phyloP scores from a whole-genome alignment of 2,113 vertebrate genomes.

The Marmota flaviventris region DNA sequence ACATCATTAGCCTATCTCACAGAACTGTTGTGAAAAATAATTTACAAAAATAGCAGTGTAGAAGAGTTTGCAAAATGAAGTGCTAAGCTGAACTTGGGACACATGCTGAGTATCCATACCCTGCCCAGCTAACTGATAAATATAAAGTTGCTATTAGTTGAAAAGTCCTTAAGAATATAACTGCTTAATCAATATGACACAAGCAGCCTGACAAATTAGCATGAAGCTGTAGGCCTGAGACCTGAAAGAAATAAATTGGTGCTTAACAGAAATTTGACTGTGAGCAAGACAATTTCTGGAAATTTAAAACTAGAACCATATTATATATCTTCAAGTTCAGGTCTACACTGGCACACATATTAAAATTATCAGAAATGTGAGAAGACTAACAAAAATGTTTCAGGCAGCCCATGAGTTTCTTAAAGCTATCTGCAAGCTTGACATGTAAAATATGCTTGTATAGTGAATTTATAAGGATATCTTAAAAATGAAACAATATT shows the following conservation, averaged over 20 bases:
- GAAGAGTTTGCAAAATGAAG: slow-evolving; percentile 73
- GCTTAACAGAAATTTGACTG: slow-evolving; percentile 67
- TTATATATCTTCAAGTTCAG: background rate
- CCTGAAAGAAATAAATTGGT: slow-evolving; percentile 73
- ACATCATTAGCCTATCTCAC: slow-evolving; percentile 37
- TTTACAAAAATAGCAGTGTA: slow-evolving; percentile 66
- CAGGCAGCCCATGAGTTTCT: background rate
- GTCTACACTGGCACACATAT: background rate
- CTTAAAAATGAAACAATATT: slow-evolving; percentile 23
- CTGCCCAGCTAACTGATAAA: slow-evolving; percentile 73
- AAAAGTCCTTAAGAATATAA: slow-evolving; percentile 72
- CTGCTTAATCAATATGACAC: slow-evolving; percentile 73
- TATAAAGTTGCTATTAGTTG: slow-evolving; percentile 61
- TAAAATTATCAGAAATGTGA: background rate
- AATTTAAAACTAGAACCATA: slow-evolving; percentile 62
- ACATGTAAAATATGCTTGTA: slow-evolving; percentile 27
- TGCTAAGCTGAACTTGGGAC: slow-evolving; percentile 54
- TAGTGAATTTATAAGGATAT: background rate
- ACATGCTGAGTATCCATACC: slow-evolving; percentile 53
- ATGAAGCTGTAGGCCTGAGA: slow-evolving; percentile 63
- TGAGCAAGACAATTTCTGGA: slow-evolving; percentile 56
- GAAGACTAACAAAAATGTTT: background rate
- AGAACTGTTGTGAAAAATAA: slow-evolving; percentile 57
- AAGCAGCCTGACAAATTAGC: slow-evolving; percentile 66
- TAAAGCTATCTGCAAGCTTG: background rate